Evolutionary conservation across 2,888 invertebrate genomes (phyloP).

Genomic region (Polymixis lichenea): DNA sequence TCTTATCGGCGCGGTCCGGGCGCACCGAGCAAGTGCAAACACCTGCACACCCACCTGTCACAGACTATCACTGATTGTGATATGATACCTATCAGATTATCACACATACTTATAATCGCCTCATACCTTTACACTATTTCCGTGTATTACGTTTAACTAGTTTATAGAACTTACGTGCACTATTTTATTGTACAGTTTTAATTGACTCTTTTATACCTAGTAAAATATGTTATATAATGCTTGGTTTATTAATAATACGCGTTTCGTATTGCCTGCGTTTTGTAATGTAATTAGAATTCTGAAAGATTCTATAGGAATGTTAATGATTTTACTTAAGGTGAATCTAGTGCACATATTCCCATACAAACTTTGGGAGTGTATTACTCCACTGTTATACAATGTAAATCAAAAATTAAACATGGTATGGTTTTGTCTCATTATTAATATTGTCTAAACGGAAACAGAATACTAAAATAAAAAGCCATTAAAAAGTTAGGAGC

Average conservation of each 20-base stretch:
- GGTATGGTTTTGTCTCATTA: too few relatives aligned
- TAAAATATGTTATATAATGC: neutral
- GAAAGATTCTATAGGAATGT: constrained; percentile 26
- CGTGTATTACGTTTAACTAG: constrained; percentile 30
- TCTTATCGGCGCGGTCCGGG: constrained; percentile 81
- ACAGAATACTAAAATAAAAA: too few relatives aligned
- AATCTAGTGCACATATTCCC: too few relatives aligned
- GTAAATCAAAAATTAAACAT: too few relatives aligned
- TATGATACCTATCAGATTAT: constrained; percentile 57
- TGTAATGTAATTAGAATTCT: constrained; percentile 14
- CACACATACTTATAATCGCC: constrained; percentile 27
- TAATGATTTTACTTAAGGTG: constrained; percentile 6
- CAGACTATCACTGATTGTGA: constrained; percentile 71
- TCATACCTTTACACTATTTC: constrained; percentile 47
- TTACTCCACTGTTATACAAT: too few relatives aligned
- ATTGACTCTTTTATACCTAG: constrained; percentile 21
- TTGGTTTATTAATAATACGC: neutral
- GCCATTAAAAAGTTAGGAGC: too few relatives aligned
- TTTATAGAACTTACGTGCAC: neutral
- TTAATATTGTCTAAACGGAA: too few relatives aligned
- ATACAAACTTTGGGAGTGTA: too few relatives aligned
- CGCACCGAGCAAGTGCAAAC: constrained; percentile 86
- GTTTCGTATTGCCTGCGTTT: constrained; percentile 13
- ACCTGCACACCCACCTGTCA: constrained; percentile 87
- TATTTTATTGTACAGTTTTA: constrained; percentile 16